These are phyloP conservation scores for Drosophila nigricruria DNA, from an alignment of 2,888 invertebrate species.

Conservation along the genomic window DNA sequence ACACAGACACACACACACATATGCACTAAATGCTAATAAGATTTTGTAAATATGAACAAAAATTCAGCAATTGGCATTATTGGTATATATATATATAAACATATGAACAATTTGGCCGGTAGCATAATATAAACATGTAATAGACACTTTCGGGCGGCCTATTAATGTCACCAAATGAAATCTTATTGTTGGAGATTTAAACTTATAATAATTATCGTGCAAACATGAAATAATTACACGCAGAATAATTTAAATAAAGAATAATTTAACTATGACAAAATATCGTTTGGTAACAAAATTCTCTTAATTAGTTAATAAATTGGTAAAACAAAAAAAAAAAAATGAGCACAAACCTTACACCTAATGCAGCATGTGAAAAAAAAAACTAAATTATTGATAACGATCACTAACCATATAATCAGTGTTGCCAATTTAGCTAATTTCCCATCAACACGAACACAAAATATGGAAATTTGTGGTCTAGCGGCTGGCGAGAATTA, in stretches of 20 bases:
- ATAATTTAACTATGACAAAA: slow-evolving; percentile 61
- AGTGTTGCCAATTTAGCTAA: too few species aligned
- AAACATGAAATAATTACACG: slow-evolving; percentile 62
- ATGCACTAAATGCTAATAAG: slow-evolving; percentile 52
- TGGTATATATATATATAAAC: slow-evolving; percentile 29
- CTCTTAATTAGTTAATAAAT: background rate
- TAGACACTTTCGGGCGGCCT: slow-evolving; percentile 59
- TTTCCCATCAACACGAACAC: too few species aligned
- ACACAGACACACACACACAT: slow-evolving; percentile 29
- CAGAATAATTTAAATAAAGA: slow-evolving; percentile 62
- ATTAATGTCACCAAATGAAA: slow-evolving; percentile 53
- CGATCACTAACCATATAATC: too few species aligned
- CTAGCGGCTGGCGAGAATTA: too few species aligned
- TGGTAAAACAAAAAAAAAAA: slow-evolving; percentile 14
- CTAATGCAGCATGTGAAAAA: slow-evolving; percentile 7
- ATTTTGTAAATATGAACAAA: slow-evolving; percentile 56
- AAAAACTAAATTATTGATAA: too few species aligned
- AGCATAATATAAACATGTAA: slow-evolving; percentile 48
- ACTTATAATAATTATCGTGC: slow-evolving; percentile 66
- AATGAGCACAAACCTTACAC: slow-evolving; percentile 14
- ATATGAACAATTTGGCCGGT: slow-evolving; percentile 63
- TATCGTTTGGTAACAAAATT: slow-evolving; percentile 21
- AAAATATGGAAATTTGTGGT: too few species aligned
- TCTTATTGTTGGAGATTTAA: slow-evolving; percentile 74
- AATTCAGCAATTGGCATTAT: slow-evolving; percentile 60